Percentiles rank a stretch among this genome's conserved stretches.
Conservation (phyloP, 2,888 invertebrate genomes). For the Cepaea hortensis region DNA sequence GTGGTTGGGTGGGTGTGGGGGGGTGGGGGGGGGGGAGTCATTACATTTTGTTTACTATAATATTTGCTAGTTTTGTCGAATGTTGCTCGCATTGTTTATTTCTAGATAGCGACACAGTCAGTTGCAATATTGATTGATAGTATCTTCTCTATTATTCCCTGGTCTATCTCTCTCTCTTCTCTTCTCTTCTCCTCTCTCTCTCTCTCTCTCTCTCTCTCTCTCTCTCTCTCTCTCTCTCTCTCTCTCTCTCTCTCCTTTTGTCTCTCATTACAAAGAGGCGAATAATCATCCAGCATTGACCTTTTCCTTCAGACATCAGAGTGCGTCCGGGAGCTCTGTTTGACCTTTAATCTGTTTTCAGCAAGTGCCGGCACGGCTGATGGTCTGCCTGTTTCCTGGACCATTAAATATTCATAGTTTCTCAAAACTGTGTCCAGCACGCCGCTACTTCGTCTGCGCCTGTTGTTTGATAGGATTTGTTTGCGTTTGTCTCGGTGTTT, state of each 20-base stretch:
- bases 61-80: too few species aligned
- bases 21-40: too few species aligned
- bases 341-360: slow-evolving; percentile 26
- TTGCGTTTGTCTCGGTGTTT: background rate
- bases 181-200: background rate
- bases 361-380: background rate
- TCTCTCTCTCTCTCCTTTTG: background rate
- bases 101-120: too few species aligned
- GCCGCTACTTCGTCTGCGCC: background rate
- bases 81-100: too few species aligned
- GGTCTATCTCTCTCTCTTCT: background rate
- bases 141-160: background rate
- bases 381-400: background rate
- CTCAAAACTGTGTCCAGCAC: background rate
- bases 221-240: background rate
- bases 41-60: too few species aligned
- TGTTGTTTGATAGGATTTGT: background rate
- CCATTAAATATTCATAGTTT: slow-evolving; percentile 25
- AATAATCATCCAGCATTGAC: slow-evolving; percentile 14
- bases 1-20: too few species aligned
- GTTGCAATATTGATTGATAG: background rate
- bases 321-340: background rate
- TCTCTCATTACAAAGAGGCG: background rate
- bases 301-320: slow-evolving; percentile 12
- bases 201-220: background rate